Percentiles rank a stretch among this genome's conserved stretches.
Conservation (phyloP, 2,888 invertebrate genomes). For the Melinaea menophilus region DNA sequence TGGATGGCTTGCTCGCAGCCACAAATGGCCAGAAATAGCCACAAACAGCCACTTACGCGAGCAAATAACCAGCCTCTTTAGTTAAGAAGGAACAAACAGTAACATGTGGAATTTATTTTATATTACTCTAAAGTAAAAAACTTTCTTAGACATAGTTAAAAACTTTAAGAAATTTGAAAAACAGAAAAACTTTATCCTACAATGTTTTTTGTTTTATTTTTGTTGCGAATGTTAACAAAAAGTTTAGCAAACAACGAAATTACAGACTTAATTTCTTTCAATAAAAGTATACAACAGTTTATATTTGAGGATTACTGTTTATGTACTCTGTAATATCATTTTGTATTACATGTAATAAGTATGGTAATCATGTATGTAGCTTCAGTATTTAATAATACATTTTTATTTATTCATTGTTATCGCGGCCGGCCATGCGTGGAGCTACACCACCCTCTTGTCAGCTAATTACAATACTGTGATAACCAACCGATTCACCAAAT, state of each 20-base stretch:
- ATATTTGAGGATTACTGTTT: too few relatives aligned
- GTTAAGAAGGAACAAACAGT: neutral
- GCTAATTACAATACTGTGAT: slow-evolving; percentile 36
- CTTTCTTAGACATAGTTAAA: too few relatives aligned
- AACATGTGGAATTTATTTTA: neutral
- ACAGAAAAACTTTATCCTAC: too few relatives aligned
- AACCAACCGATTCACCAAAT: slow-evolving; percentile 21
- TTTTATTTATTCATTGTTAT: slow-evolving; percentile 15
- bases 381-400: neutral
- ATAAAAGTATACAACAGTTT: too few relatives aligned
- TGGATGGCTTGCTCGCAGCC: slow-evolving; percentile 7
- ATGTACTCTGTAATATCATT: too few relatives aligned
- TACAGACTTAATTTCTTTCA: too few relatives aligned
- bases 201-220: too few relatives aligned
- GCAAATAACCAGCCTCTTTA: slow-evolving; percentile 1
- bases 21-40: slow-evolving; percentile 15
- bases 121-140: neutral
- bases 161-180: too few relatives aligned
- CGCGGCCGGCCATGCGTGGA: slow-evolving; percentile 26
- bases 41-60: neutral
- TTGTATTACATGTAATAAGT: too few relatives aligned
- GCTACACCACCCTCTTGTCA: slow-evolving; percentile 31
- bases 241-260: too few relatives aligned
- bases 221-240: too few relatives aligned
- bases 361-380: too few relatives aligned